Base-by-base conservation (phyloP, 2,888 invertebrate species). In the Eilema depressum region DNA sequence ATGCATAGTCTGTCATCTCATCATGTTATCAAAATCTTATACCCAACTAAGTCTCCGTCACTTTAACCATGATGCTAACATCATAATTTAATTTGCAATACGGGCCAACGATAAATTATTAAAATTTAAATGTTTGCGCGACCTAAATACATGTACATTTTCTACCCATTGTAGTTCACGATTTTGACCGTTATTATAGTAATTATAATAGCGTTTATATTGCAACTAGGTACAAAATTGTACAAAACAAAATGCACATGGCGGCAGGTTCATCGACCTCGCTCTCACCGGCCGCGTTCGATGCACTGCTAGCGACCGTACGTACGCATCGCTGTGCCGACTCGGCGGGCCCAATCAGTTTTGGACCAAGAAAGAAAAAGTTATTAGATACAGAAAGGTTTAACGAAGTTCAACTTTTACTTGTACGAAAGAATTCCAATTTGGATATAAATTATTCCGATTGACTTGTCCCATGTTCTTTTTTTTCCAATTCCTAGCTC, bases 241-340 rank as follows among this genome's bases (percentile, higher is more conserved):
- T 86, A 89, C 85, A 83, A 89, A 89, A 84, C 85, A 80, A 86
- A 93, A 92, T 93, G 93, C 93, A 94, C 91, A 92, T 92, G 93
- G 91, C 89, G 86, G 81, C 81, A 84, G 87, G 94, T 91, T 92
- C 93, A 87, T 84, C 84, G 94, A 92, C 93, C 95, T 86, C 91
- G 90, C 93, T 94, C 94, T 94, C 93, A 90, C 93, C 88, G 92
- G 90, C 93, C 88, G 92, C 93, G 94, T 93, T 93, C 95, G 94
- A 92, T 94, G 94, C 94, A 94, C 66, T 66, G 66, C 70, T 61
- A 64, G 57, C 69, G 64, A 69, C 93, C 92, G 92, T 83, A 88
- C 86, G 87, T 79, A 83, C 78, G 77, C 83, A 82, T 82, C 83
- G 83, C 80, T 82, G 81, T 83, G 81, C 81, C 80, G 83, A 77